Conservation (phyloP, 2,113 vertebrate species). For the Prietella phreatophila region DNA sequence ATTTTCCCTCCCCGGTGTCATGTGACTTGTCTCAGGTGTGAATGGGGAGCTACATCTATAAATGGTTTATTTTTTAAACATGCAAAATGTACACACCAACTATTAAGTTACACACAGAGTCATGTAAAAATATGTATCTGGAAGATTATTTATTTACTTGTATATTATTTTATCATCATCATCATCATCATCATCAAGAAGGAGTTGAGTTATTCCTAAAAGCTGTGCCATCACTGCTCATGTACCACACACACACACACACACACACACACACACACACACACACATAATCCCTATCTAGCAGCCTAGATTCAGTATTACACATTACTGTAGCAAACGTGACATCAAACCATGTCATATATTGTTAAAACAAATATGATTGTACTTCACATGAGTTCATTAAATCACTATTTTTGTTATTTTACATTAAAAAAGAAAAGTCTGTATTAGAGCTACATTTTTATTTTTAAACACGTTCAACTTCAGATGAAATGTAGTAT, state of each 20-base stretch:
- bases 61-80: too few species aligned
- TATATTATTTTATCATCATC: constrained; percentile 28
- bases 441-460: constrained; percentile 48
- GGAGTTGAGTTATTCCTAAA: constrained; percentile 40
- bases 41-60: too few species aligned
- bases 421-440: neutral
- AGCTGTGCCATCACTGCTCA: constrained; percentile 51
- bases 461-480: constrained; percentile 13
- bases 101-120: neutral
- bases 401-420: constrained; percentile 20
- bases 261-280: constrained; percentile 52
- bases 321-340: constrained; percentile 23
- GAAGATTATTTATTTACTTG: constrained; percentile 61
- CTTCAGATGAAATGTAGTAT: neutral
- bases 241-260: constrained; percentile 43
- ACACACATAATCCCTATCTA: constrained; percentile 35
- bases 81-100: neutral
- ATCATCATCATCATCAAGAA: neutral
- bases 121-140: neutral
- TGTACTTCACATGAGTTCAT: constrained; percentile 70
- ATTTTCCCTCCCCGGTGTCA: too few species aligned
- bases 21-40: too few species aligned
- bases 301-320: constrained; percentile 46
- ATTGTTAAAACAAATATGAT: constrained; percentile 63
- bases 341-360: constrained; percentile 51